A percentile compares a stretch with the other conserved stretches of the same genome.
These are phyloP conservation scores for Liparis tanakae DNA, from an alignment of 2,797 vertebrate species.

Conservation along the genomic window DNA sequence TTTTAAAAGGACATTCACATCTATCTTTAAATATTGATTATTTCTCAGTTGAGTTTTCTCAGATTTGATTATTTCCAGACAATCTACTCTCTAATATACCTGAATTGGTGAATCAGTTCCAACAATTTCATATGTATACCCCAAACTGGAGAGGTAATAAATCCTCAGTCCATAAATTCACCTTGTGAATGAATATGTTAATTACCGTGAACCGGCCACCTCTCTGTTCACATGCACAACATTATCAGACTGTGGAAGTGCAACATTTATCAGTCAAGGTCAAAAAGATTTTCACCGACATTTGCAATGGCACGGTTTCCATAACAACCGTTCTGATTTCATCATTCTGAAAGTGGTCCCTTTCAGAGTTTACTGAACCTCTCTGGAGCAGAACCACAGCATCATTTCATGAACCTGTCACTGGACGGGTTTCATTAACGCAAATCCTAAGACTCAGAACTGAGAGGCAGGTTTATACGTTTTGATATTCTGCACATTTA, in stretches of 20 bases:
- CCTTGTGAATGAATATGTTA: slow-evolving; percentile 5
- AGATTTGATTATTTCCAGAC: neutral
- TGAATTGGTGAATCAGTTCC: neutral
- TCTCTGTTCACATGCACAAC: neutral
- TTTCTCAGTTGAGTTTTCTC: neutral
- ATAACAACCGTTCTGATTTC: slow-evolving; percentile 63
- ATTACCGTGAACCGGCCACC: slow-evolving; percentile 2
- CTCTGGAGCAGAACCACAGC: neutral
- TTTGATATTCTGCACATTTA: neutral
- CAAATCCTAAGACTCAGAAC: slow-evolving; percentile 9
- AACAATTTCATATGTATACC: neutral
- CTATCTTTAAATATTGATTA: too few species aligned
- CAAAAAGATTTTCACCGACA: slow-evolving; percentile 59
- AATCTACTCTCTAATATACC: neutral
- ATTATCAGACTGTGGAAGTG: slow-evolving; percentile 34
- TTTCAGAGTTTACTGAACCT: slow-evolving; percentile 35
- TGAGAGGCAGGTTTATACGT: slow-evolving; percentile 13
- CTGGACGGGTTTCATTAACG: slow-evolving; percentile 40
- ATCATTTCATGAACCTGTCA: slow-evolving; percentile 26
- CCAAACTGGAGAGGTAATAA: neutral
- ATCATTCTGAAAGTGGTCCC: slow-evolving; percentile 35
- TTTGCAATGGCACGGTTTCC: slow-evolving; percentile 78
- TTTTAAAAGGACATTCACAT: too few species aligned
- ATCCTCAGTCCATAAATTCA: neutral
- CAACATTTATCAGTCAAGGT: slow-evolving; percentile 60